Evolutionary conservation across 2,888 invertebrate species (phyloP).

Genomic region (Cephus runcator): DNA sequence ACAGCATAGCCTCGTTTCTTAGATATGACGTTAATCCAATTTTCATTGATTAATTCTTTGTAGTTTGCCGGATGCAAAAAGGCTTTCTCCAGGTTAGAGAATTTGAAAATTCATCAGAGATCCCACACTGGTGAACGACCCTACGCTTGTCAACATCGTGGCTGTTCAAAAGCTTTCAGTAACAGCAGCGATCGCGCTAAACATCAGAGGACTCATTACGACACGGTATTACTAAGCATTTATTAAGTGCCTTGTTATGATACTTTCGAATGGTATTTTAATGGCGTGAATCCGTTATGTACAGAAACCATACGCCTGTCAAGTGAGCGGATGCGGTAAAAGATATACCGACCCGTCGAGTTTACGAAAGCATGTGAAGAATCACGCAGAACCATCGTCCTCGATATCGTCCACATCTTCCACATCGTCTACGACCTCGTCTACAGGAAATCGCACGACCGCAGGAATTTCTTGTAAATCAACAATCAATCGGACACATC

Average conservation of each 20-base stretch:
- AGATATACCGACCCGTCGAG: conserved; percentile 96
- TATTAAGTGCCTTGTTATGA: background rate
- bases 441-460: conserved; percentile 8
- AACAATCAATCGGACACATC: background rate
- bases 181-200: conserved; percentile 99
- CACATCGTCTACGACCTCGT: conserved; percentile 19
- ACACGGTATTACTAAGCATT: conserved; percentile 76
- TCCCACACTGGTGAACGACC: conserved; percentile 97
- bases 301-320: conserved; percentile 94
- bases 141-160: conserved; percentile 92
- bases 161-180: conserved; percentile 96
- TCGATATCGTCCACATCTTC: background rate
- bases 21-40: background rate
- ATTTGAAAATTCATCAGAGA: conserved; percentile 96
- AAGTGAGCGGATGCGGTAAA: conserved; percentile 86
- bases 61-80: conserved; percentile 95
- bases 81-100: conserved; percentile 96
- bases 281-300: conserved; percentile 36
- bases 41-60: conserved; percentile 40
- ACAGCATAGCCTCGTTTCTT: background rate
- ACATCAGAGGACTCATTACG: conserved; percentile 98
- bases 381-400: conserved; percentile 68
- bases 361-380: conserved; percentile 91
- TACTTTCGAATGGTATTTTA: background rate
- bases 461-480: background rate